Percentiles rank a stretch among this genome's conserved stretches.
Evolutionary conservation across 1,140 invertebrate genomes (phyloP).

Genomic region (Chymomyza costata): DNA sequence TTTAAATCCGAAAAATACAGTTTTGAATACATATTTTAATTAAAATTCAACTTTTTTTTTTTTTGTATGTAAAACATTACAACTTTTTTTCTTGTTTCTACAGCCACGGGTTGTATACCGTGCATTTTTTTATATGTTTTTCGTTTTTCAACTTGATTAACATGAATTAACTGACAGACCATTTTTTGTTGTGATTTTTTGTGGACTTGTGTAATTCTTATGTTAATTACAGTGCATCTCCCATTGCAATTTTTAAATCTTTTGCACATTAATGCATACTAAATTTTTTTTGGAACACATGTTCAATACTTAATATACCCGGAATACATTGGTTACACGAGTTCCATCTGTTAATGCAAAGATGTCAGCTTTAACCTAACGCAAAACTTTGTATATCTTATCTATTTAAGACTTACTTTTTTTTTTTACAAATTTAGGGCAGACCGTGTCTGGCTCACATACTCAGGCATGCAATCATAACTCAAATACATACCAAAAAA

Average conservation of each 20-base stretch:
- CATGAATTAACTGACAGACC: conserved; percentile 10
- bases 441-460: neutral
- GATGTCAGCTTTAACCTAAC: no score
- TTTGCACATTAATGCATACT: conserved; percentile 12
- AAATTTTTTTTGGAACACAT: no score
- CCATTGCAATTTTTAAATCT: no score
- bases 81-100: neutral
- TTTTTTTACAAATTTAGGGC: no score
- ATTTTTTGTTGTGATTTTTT: neutral
- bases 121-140: no score
- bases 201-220: conserved; percentile 5
- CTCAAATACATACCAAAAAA: conserved; percentile 47
- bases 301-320: no score
- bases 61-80: conserved; percentile 2
- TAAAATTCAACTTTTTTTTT: conserved; percentile 5
- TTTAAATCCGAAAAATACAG: neutral
- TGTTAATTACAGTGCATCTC: conserved; percentile 5
- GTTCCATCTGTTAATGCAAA: no score
- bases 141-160: conserved; percentile 22
- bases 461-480: conserved; percentile 45
- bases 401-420: no score
- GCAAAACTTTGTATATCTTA: no score
- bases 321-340: no score
- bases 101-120: no score
- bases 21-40: conserved; percentile 9